Base-by-base conservation (phyloP, 23 tunicate species). In the Ascidia mentula region DNA sequence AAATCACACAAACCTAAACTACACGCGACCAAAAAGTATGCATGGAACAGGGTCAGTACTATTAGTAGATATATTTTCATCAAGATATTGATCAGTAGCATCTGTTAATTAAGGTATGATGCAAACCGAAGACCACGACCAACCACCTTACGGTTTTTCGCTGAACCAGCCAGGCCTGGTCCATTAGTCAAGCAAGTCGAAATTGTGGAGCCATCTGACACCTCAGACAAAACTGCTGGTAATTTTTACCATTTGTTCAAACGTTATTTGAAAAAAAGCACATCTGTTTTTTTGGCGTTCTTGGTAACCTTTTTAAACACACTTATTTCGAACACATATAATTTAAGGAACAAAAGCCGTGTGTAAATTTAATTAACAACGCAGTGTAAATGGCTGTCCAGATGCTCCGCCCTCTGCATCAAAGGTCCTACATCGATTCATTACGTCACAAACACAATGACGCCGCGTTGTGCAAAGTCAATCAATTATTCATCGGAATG, bases 141-240 rank as follows among this genome's bases (percentile, higher is more conserved):
- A 38, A 73, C 76, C 22, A 87, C 91, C 45, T 60, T 87, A 12
- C 75, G 61, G 7, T 74, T 87, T 69, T 87, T 87, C 69, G 79
- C 91, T 39, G 91, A 74, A 71, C 81, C 91, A 35, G 80, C 80
- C 69, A 35, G 82, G 5, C 74, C 85, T 6, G 90, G 90, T 24
- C 87, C 87, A 3, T 72, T 83, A 3, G 13, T 53, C 28, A 53
- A 53, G 65, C 24, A 20, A 28, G 65, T 20, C 13, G 65, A n/a
- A n/a, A n/a, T n/a, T n/a, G n/a, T n/a, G n/a, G n/a, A 53, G 13
- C 65, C 65, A 28, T 5, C 1, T 20, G 65, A 53, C 65, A 28
- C 22, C 22, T 28, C 22, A 53, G 13, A 6, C 65, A 28, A 3
- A 53, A 28, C 1, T 53, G 22, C 28, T 53, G 65, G 65, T 53